Evolutionary conservation across 2,113 vertebrate genomes (phyloP).

Genomic region (Anhinga rufa): DNA sequence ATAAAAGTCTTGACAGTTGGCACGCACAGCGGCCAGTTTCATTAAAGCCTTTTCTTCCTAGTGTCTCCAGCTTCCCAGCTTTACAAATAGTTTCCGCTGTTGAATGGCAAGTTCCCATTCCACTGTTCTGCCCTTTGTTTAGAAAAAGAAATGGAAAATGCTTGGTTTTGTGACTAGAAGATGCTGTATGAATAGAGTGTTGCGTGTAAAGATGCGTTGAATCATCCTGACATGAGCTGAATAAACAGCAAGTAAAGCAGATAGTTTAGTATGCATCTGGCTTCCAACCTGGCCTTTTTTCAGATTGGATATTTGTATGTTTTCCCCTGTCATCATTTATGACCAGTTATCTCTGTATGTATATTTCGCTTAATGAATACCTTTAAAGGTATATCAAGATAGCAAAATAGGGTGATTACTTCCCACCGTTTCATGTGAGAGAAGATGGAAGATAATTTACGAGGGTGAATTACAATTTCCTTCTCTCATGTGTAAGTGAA

Average conservation of each 20-base stretch:
- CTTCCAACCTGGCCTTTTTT: conserved; percentile 34
- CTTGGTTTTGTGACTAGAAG: conserved; percentile 41
- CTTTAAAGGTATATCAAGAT: conserved; percentile 35
- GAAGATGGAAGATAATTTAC: not conserved
- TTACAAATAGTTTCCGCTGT: conserved; percentile 64
- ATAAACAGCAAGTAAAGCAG: conserved; percentile 15
- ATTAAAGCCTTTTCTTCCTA: conserved; percentile 61
- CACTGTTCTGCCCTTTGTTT: conserved; percentile 48
- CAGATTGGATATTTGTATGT: conserved; percentile 26
- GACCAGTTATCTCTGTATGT: conserved; percentile 22
- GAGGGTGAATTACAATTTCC: not conserved
- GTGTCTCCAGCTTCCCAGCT: conserved; percentile 61
- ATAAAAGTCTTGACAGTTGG: conserved; percentile 51
- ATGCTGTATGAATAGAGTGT: conserved; percentile 36
- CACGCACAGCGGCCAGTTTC: conserved; percentile 41
- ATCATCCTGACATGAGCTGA: conserved; percentile 49
- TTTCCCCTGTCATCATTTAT: conserved; percentile 18
- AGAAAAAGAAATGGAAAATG: conserved; percentile 55
- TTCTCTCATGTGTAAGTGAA: not conserved
- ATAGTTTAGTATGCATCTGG: not conserved
- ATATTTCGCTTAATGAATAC: not conserved
- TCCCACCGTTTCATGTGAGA: conserved; percentile 2
- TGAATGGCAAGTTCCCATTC: conserved; percentile 63
- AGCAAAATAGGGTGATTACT: conserved; percentile 18
- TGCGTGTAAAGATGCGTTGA: conserved; percentile 35